Conservation (phyloP, 2,113 vertebrate species). For the Nycticorax nycticorax region DNA sequence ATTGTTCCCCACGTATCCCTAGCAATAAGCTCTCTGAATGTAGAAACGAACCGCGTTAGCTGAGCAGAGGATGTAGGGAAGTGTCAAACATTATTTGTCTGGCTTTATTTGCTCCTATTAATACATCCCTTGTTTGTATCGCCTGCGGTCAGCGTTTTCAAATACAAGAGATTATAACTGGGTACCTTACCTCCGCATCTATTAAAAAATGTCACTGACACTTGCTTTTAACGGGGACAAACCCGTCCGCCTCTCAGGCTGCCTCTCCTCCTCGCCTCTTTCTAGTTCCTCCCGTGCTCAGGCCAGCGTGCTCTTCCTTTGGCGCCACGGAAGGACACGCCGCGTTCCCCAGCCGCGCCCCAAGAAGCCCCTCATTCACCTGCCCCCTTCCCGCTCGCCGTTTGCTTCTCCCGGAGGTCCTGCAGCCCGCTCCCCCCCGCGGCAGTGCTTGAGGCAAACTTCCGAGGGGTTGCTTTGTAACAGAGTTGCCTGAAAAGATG, state of each 20-base stretch:
- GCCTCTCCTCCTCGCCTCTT: background rate
- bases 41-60: background rate
- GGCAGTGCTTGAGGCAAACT: background rate
- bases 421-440: background rate
- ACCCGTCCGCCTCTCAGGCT: accelerated
- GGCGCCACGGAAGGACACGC: accelerated
- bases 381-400: background rate
- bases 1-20: background rate
- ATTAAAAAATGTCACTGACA: background rate
- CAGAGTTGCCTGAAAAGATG: background rate
- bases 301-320: background rate
- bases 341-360: accelerated
- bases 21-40: background rate
- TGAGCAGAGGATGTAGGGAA: slow-evolving; percentile 38
- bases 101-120: slow-evolving; percentile 24
- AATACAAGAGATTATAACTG: background rate
- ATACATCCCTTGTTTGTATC: background rate
- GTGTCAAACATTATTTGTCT: slow-evolving; percentile 29
- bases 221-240: background rate
- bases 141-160: background rate
- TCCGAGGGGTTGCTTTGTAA: background rate
- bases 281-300: background rate
- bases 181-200: background rate
- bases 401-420: accelerated
- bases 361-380: accelerated